These are phyloP conservation scores for Adineta ricciae DNA, from an alignment of 2,888 invertebrate species.

Conservation along the genomic window DNA sequence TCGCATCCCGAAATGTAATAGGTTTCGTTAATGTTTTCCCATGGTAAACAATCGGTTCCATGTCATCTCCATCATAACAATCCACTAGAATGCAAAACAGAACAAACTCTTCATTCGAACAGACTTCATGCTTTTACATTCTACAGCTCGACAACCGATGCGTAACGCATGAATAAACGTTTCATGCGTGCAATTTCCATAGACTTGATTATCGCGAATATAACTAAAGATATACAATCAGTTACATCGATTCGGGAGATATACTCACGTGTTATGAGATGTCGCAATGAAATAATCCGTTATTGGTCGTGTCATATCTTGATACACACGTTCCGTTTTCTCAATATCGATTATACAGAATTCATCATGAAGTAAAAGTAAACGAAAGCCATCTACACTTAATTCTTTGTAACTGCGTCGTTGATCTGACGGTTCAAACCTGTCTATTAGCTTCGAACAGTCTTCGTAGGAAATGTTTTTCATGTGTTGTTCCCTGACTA, in stretches of 20 bases:
- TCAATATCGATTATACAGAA: background rate
- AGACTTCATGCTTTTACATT: too few species aligned
- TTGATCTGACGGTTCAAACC: background rate
- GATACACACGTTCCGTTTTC: background rate
- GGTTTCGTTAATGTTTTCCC: background rate
- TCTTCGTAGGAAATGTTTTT: background rate
- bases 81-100: too few species aligned
- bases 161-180: background rate
- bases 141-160: background rate
- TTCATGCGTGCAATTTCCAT: background rate
- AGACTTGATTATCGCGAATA: conserved; percentile 1
- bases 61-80: conserved; percentile 1
- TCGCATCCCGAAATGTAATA: background rate
- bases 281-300: conserved; percentile 11
- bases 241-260: too few species aligned
- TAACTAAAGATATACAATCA: background rate
- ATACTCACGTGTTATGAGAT: background rate
- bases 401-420: background rate
- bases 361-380: conserved; percentile 13
- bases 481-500: background rate
- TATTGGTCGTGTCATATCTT: conserved; percentile 3
- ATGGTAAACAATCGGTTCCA: background rate
- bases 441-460: background rate
- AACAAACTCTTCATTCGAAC: too few species aligned
- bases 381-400: background rate